phyloP scores from a whole-genome alignment of 92 coral and sea anemone species.

The Porites cylindrica region DNA sequence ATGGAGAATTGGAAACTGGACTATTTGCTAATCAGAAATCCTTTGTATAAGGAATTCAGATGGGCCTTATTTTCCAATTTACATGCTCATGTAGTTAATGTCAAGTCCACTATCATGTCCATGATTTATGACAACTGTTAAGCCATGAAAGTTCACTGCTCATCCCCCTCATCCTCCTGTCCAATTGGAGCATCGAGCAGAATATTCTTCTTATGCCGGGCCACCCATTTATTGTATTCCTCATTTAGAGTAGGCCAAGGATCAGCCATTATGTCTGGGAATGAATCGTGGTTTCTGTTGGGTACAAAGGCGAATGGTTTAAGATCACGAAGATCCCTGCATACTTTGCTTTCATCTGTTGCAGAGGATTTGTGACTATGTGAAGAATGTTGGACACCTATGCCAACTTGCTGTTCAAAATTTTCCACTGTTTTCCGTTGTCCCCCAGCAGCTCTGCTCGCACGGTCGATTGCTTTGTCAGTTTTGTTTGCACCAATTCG shows the following conservation, averaged over 20 bases:
- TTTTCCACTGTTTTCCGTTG: constrained; percentile 41
- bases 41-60: no score
- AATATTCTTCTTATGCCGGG: constrained; percentile 12
- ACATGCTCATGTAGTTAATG: no score
- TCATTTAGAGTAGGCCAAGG: constrained; percentile 37
- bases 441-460: constrained; percentile 68
- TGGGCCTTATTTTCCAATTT: no score
- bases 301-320: constrained; percentile 38
- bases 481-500: constrained; percentile 74
- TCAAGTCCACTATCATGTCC: no score
- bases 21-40: no score
- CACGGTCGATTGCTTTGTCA: constrained; percentile 58
- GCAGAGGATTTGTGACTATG: constrained; percentile 69
- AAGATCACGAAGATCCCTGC: constrained; percentile 46
- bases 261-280: constrained; percentile 52
- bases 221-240: constrained; percentile 15
- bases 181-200: constrained; percentile 4
- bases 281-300: constrained; percentile 53
- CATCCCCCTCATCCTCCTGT: constrained; percentile 5
- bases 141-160: neutral
- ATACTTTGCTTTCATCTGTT: constrained; percentile 55
- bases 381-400: constrained; percentile 42
- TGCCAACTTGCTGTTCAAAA: constrained; percentile 18
- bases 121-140: no score
- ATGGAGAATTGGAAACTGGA: no score